These are phyloP conservation scores for Guaruba guarouba DNA, from an alignment of 2,113 vertebrate species.

Conservation along the genomic window DNA sequence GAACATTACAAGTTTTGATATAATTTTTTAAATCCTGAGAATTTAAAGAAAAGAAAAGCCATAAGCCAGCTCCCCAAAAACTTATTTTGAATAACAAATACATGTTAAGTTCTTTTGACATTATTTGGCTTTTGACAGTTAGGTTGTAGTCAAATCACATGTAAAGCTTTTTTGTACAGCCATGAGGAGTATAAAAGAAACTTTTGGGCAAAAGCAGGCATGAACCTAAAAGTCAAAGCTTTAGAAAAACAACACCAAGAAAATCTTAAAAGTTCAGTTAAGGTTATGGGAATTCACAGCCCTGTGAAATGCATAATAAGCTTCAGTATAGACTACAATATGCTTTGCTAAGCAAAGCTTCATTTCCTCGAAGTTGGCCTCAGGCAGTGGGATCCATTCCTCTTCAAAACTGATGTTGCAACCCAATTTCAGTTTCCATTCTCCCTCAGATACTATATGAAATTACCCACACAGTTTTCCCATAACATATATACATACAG, in stretches of 20 bases:
- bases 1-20: not conserved
- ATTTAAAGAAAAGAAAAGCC: not conserved
- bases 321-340: not conserved
- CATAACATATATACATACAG: not conserved
- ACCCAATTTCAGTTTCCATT: not conserved
- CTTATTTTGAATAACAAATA: not conserved
- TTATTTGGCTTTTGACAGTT: not conserved
- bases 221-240: not conserved
- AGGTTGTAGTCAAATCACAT: not conserved
- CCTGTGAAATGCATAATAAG: not conserved
- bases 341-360: not conserved
- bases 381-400: not conserved
- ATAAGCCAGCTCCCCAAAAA: not conserved
- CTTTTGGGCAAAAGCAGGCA: not conserved
- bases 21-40: not conserved
- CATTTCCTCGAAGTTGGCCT: not conserved
- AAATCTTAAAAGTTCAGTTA: not conserved
- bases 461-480: not conserved
- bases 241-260: not conserved
- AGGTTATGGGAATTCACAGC: not conserved
- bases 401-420: not conserved
- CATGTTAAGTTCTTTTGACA: not conserved
- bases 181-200: not conserved
- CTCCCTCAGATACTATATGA: not conserved
- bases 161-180: not conserved